phyloP scores from a whole-genome alignment of 2,888 invertebrate species.

The Kuschelorhynchus macadamiae region DNA sequence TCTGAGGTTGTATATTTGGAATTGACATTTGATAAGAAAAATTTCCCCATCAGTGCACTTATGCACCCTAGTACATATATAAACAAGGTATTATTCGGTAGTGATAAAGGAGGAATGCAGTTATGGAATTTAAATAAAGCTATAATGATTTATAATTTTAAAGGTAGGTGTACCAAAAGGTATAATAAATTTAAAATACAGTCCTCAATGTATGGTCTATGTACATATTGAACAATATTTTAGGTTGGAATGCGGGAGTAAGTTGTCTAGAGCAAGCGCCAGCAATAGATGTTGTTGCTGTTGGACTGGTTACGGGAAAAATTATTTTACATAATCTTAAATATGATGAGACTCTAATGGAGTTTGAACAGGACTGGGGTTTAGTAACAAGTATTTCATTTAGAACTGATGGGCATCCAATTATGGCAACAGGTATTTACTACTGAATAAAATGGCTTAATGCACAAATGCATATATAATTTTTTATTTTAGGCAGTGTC shows the following conservation, averaged over 20 bases:
- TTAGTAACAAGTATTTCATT: slow-evolving; percentile 87
- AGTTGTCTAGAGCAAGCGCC: slow-evolving; percentile 89
- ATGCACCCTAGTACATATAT: slow-evolving; percentile 95
- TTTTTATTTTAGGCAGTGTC: slow-evolving; percentile 57
- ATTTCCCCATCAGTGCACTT: slow-evolving; percentile 86
- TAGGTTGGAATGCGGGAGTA: slow-evolving; percentile 83
- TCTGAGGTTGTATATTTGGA: slow-evolving; percentile 79
- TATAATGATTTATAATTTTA: slow-evolving; percentile 83
- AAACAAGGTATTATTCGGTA: slow-evolving; percentile 93
- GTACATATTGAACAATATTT: not conserved
- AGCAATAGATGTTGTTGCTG: slow-evolving; percentile 91
- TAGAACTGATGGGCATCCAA: slow-evolving; percentile 86
- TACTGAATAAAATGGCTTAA: not conserved
- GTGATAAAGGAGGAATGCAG: slow-evolving; percentile 86
- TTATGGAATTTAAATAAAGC: slow-evolving; percentile 90
- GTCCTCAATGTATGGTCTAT: no score
- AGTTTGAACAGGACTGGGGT: slow-evolving; percentile 94
- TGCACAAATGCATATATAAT: not conserved
- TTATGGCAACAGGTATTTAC: slow-evolving; percentile 90
- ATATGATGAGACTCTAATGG: slow-evolving; percentile 85
- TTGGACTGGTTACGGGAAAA: slow-evolving; percentile 87
- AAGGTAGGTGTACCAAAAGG: slow-evolving; percentile 64
- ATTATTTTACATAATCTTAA: slow-evolving; percentile 91
- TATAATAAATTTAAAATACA: not conserved
- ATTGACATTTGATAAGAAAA: slow-evolving; percentile 75